Evolutionary conservation across 2,797 vertebrate species (phyloP), one percentile per base, ranked within the genome.

Genomic region (Epinephelus coioides): DNA sequence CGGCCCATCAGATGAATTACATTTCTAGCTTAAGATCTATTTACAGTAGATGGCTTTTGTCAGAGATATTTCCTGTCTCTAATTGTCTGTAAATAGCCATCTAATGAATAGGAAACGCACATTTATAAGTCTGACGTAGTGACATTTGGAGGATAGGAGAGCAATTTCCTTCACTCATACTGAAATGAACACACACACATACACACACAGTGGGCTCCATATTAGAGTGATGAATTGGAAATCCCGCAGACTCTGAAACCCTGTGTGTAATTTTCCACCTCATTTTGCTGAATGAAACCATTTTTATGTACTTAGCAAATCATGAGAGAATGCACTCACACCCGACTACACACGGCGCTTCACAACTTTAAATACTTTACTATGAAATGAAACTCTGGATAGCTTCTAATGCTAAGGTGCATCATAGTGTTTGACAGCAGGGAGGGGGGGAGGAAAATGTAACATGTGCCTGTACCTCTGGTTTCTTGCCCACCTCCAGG

Each of bases 401-500:
- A 62, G 4, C 44, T 51, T 61, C n/a, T 12, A n/a, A 15, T 1
- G 5, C 19, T 23, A 18, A 21, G 6, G 44, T 51, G 55, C 17
- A 21, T 79, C 14, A 9, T 9, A 56, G 49, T 59, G 21, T 27
- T 9, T 38, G n/a, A 49, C 12, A 38, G 14, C 3, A 47, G 50
- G 27, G 21, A 21, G 8, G 51, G 17, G 44, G 3, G 67, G 27
- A 23, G 25, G 11, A 2, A 50, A 60, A 25, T 9, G 8, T 11
- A n/a, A 30, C 0, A 6, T 69, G 4, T 49, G 47, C 0, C 0
- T 34, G 94, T 98, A 99, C 98, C 98, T 99, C 98, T 74, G 95
- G 93, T 88, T 97, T 97, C 87, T 95, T 97, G 89, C 98, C 98
- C 91, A 98, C 95, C 82, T 98, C 97, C 93, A 99, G 92, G 90